Evolutionary conservation across 1,140 invertebrate genomes (phyloP).

Genomic region (Nephila pilipes): DNA sequence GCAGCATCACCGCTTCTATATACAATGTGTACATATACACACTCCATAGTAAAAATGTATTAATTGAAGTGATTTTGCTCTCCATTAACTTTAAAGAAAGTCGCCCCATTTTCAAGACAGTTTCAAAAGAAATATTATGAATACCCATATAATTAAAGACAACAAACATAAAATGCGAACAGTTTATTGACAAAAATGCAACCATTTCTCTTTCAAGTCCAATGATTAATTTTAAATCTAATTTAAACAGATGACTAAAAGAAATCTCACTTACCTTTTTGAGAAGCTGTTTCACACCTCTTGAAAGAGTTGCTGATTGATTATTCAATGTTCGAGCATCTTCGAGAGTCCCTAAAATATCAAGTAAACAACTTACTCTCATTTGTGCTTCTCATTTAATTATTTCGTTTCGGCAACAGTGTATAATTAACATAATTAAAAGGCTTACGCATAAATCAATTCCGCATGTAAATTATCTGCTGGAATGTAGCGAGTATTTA

Average conservation of each 20-base stretch:
- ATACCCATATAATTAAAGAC: not conserved
- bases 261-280: not conserved
- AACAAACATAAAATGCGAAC: not conserved
- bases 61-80: too few species aligned
- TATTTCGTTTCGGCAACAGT: slow-evolving; percentile 29
- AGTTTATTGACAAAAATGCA: not conserved
- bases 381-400: slow-evolving; percentile 25
- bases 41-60: too few species aligned
- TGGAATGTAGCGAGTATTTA: not conserved
- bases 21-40: too few species aligned
- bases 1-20: too few species aligned
- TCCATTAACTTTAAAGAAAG: too few species aligned
- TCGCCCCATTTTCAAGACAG: too few species aligned
- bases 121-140: too few species aligned
- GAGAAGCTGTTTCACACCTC: not conserved
- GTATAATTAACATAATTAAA: slow-evolving; percentile 14
- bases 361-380: slow-evolving; percentile 31
- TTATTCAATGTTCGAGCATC: slow-evolving; percentile 19
- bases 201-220: not conserved
- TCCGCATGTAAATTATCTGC: slow-evolving; percentile 5
- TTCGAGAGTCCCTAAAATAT: slow-evolving; percentile 1
- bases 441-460: slow-evolving; percentile 11
- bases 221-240: slow-evolving; percentile 25
- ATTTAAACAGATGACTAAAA: not conserved
- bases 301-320: not conserved